Evolutionary conservation across 2,113 vertebrate species (phyloP), one percentile per base, ranked within the genome.

Genomic region (Sitta europaea): DNA sequence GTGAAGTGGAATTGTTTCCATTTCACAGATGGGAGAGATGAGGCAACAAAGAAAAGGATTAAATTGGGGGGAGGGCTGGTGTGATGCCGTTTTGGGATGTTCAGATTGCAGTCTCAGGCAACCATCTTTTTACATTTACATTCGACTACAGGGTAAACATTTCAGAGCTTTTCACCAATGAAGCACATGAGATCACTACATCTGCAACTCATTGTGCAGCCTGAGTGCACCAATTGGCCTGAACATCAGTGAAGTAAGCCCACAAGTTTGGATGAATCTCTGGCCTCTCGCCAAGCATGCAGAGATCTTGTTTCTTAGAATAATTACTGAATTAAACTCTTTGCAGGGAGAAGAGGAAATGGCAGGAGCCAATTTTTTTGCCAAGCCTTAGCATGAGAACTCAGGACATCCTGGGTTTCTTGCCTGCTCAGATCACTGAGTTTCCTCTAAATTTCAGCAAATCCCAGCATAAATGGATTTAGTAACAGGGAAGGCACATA

Each of bases 11-110:
- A 91, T 80, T 92, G 79, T 94, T 95, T 95, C 94, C 88, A 93
- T 95, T 94, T 96, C 83, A 95, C 79, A 94, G 94, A 92, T 83
- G 79, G 75, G 75, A 86, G 94, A 91, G 86, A 96, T 91, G 94
- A 96, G 86, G 92, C 88, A 88, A 88, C 78, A 95, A 93, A 95
- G 75, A 33, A 58, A 86, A 77, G 88, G 55, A 88, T 90, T 88
- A 83, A 90, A 55, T 3, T 43, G 33, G n/a, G 16, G 16, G 29
- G 65, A 36, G 33, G 9, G 40, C 6, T 86, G 63, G 35, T 72
- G 33, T 38, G 71, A 94, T 75, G 85, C 29, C 3, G 2, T 5
- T 93, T 93, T 76, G 35, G 83, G 72, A 76, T 74, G 43, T 62
- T 80, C 92, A 77, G 51, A 88, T 48, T 88, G 72, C 72, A n/a